Evolutionary conservation across 1,140 invertebrate genomes (phyloP).

Genomic region (Antheraea pernyi): DNA sequence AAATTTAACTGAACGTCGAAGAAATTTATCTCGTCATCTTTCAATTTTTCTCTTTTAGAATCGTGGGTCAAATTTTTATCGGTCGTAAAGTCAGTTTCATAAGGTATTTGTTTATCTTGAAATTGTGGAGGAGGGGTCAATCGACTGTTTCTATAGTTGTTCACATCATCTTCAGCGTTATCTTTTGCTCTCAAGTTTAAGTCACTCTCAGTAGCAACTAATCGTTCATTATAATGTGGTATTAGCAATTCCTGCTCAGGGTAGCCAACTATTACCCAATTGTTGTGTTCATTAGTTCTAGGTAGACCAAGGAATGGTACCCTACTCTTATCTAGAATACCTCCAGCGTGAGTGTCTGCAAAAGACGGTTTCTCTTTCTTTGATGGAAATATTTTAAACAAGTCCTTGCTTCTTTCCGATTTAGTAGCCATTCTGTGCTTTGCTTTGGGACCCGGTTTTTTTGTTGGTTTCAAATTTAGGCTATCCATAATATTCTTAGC

Average conservation of each 20-base stretch:
- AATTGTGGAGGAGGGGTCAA: slow-evolving; percentile 72
- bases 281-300: slow-evolving; percentile 53
- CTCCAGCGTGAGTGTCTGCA: slow-evolving; percentile 58
- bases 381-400: slow-evolving; percentile 65
- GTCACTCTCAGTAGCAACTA: slow-evolving; percentile 48
- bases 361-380: slow-evolving; percentile 62
- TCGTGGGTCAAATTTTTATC: slow-evolving; percentile 62
- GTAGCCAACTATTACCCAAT: slow-evolving; percentile 68
- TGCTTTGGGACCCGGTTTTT: slow-evolving; percentile 67
- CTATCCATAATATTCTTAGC: slow-evolving; percentile 76
- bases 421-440: slow-evolving; percentile 60
- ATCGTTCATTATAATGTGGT: slow-evolving; percentile 66
- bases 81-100: slow-evolving; percentile 57
- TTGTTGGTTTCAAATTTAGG: slow-evolving; percentile 71
- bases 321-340: slow-evolving; percentile 59
- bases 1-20: slow-evolving; percentile 66
- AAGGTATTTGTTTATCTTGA: slow-evolving; percentile 67
- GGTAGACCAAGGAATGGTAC: slow-evolving; percentile 72
- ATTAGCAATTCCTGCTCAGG: slow-evolving; percentile 67
- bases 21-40: slow-evolving; percentile 64
- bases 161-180: slow-evolving; percentile 38
- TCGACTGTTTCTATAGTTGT: slow-evolving; percentile 46
- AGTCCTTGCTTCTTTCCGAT: slow-evolving; percentile 53
- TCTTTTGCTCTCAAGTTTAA: slow-evolving; percentile 50
- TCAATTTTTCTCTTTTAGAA: slow-evolving; percentile 73